A percentile compares a stretch with the other conserved stretches of the same genome.
Conservation (phyloP, 2,888 invertebrate species). For the Melieria crassipennis region DNA sequence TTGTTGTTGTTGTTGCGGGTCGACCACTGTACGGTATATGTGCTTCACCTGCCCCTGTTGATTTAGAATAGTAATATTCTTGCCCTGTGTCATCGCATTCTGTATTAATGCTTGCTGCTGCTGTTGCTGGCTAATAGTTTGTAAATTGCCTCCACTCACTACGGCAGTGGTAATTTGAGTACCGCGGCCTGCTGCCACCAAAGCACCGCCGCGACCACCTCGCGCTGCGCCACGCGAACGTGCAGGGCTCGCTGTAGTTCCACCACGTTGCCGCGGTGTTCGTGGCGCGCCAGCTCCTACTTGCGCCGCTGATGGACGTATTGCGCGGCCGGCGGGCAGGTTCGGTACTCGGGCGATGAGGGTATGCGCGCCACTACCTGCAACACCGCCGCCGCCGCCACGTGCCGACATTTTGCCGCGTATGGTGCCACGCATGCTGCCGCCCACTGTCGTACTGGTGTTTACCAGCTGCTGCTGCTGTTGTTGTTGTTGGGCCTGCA, state of each 20-base stretch:
- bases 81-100: constrained; percentile 37
- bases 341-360: constrained; percentile 44
- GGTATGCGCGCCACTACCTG: constrained; percentile 32
- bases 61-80: constrained; percentile 40
- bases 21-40: constrained; percentile 41
- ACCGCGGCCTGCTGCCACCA: constrained; percentile 38
- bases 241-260: constrained; percentile 38
- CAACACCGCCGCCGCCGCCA: constrained; percentile 16
- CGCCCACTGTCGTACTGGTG: constrained; percentile 34
- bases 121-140: constrained; percentile 19
- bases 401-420: constrained; percentile 33
- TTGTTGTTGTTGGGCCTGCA: constrained; percentile 40
- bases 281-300: constrained; percentile 40
- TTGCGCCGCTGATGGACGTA: constrained; percentile 33
- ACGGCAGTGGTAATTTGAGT: constrained; percentile 16
- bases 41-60: constrained; percentile 39
- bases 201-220: constrained; percentile 41
- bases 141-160: constrained; percentile 20
- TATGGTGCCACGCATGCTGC: constrained; percentile 36
- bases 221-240: constrained; percentile 42
- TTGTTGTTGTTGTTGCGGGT: constrained; percentile 47
- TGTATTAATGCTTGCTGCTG: constrained; percentile 31
- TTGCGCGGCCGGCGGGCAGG: constrained; percentile 29
- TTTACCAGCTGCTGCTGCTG: constrained; percentile 35
- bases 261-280: constrained; percentile 43